These are phyloP conservation scores for Sitodiplosis mosellana DNA, from an alignment of 1,140 invertebrate species.

Conservation along the genomic window DNA sequence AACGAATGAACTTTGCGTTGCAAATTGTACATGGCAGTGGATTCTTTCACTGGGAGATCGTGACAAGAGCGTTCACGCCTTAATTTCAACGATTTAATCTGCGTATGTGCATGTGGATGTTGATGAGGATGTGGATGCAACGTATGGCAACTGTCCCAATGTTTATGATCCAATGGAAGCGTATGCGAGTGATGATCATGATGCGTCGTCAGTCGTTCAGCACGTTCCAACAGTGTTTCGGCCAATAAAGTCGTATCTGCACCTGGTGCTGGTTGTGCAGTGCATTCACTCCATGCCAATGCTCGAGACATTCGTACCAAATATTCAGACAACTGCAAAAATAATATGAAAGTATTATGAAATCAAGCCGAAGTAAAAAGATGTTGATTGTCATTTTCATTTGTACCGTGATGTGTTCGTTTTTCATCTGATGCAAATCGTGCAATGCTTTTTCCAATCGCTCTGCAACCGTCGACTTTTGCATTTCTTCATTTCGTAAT, in stretches of 20 bases:
- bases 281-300: slow-evolving; percentile 20
- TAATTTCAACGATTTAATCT: slow-evolving; percentile 27
- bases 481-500: slow-evolving; percentile 41
- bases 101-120: slow-evolving; percentile 6
- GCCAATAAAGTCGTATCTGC: slow-evolving; percentile 60
- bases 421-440: slow-evolving; percentile 34
- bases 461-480: slow-evolving; percentile 41
- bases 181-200: slow-evolving; percentile 56
- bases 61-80: slow-evolving; percentile 52
- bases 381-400: too few species aligned
- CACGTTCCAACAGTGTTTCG: slow-evolving; percentile 52
- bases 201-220: slow-evolving; percentile 49
- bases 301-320: slow-evolving; percentile 44
- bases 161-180: slow-evolving; percentile 38
- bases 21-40: slow-evolving; percentile 64
- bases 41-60: slow-evolving; percentile 36
- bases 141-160: not conserved
- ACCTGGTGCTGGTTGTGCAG: slow-evolving; percentile 34
- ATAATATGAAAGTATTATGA: not conserved
- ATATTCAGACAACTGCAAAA: slow-evolving; percentile 16
- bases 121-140: not conserved
- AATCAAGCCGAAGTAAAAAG: too few species aligned
- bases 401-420: slow-evolving; percentile 14
- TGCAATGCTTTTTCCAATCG: slow-evolving; percentile 51
- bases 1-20: slow-evolving; percentile 62